Evolutionary conservation across 1,140 invertebrate species (phyloP), one percentile per base, ranked within the genome.

Genomic region (Drosophila paulistorum): DNA sequence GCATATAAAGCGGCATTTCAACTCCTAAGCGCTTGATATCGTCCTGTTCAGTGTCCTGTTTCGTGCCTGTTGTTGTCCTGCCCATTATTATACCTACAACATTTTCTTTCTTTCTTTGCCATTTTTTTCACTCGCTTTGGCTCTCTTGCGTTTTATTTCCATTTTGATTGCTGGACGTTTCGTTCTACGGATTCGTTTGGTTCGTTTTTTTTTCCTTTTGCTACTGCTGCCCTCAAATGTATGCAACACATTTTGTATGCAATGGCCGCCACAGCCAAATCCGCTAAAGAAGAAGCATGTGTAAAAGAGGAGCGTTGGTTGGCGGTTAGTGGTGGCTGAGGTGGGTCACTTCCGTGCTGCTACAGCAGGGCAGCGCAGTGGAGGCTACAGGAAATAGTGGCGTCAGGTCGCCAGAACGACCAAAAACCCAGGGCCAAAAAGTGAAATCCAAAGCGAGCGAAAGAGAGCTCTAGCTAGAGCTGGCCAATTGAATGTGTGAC

Each of bases 201-300:
- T 30, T 77, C 65, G 33, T 65, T 70, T 55, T 67, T 65, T 60
- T 65, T 65, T 68, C 23, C 4, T 26, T 51, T 59, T 69, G 41
- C 51, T 48, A 33, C 60, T 60, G 59, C 65, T 80, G 65, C 77
- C 73, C 84, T 39, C 77, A 87, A 87, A 87, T 89, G 84, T 87
- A 87, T 89, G 84, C 84, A 87, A 89, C 84, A 89, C 84, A 87
- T 87, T 87, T 84, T 79, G 85, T 80, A 89, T 89, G 84, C 84
- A 87, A 81, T 80, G 74, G 80, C 80, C 80, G 69, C 69, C 60
- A 64, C 84, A 79, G 74, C 45, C 71, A 87, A 85, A 86, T 82
- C 83, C 79, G 67, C 83, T 20, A 62, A 57, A 57, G 51, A 57
- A 57, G 51, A 41, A 60, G 33, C 7, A 20, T 17, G 48, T 6